Percentiles rank a stretch among this genome's conserved stretches.
phyloP scores from a whole-genome alignment of 1,140 invertebrate genomes.

The Trachelipus rathkii region DNA sequence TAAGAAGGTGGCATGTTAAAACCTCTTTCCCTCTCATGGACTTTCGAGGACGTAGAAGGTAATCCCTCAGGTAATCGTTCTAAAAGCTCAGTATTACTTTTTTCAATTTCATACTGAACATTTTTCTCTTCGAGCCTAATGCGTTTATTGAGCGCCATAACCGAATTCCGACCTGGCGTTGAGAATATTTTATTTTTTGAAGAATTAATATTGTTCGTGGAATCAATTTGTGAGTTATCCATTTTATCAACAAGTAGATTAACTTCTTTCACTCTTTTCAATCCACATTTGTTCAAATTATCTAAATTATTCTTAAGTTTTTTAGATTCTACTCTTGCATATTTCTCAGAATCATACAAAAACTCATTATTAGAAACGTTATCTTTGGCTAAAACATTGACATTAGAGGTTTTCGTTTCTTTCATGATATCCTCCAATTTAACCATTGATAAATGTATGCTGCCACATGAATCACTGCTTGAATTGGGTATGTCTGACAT shows the following conservation, averaged over 20 bases:
- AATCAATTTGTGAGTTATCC: slow-evolving; percentile 14
- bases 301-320: slow-evolving; percentile 40
- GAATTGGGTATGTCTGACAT: neutral
- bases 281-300: slow-evolving; percentile 37
- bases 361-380: slow-evolving; percentile 57
- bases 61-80: neutral
- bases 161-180: neutral
- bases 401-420: slow-evolving; percentile 62
- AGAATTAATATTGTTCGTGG: neutral
- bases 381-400: slow-evolving; percentile 58
- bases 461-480: slow-evolving; percentile 4
- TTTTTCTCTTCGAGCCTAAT: slow-evolving; percentile 45
- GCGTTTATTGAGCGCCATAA: slow-evolving; percentile 28
- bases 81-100: slow-evolving; percentile 29
- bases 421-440: slow-evolving; percentile 60
- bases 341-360: slow-evolving; percentile 62
- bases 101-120: slow-evolving; percentile 41
- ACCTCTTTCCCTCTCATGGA: neutral
- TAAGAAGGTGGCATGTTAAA: neutral
- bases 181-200: neutral
- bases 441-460: slow-evolving; percentile 17
- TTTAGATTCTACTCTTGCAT: slow-evolving; percentile 53
- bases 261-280: slow-evolving; percentile 38
- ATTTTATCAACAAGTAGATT: slow-evolving; percentile 34
- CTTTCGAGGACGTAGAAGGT: neutral